Conservation (phyloP, 2,888 invertebrate species). For the Calliscelio sp. region DNA sequence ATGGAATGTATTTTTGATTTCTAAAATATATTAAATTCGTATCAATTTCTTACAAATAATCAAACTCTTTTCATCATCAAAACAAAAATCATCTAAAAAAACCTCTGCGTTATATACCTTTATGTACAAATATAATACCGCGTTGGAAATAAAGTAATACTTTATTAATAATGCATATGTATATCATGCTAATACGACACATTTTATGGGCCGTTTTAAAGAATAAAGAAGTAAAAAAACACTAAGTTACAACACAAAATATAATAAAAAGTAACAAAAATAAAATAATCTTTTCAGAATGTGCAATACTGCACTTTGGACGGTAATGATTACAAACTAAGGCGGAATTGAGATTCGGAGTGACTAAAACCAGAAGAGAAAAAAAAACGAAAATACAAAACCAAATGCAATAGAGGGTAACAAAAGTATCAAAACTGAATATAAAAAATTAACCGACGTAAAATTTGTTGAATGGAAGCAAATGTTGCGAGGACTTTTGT, state of each 20-base stretch:
- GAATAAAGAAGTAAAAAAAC: constrained; percentile 45
- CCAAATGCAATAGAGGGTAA: constrained; percentile 24
- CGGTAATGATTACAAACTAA: constrained; percentile 84
- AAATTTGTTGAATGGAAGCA: constrained; percentile 42
- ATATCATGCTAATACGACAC: constrained; percentile 46
- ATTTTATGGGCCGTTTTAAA: constrained; percentile 32
- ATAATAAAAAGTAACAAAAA: constrained; percentile 73
- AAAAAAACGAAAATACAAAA: constrained; percentile 43
- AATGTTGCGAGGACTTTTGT: background rate
- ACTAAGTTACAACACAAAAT: constrained; percentile 61
- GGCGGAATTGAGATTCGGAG: constrained; percentile 77
- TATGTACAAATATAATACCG: constrained; percentile 49
- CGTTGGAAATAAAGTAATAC: constrained; percentile 40
- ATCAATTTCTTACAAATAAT: constrained; percentile 26
- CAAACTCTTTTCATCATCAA: background rate
- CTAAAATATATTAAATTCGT: constrained; percentile 42
- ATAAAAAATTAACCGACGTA: constrained; percentile 22
- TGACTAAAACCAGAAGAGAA: constrained; percentile 66
- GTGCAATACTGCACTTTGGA: constrained; percentile 84
- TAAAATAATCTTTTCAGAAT: constrained; percentile 77
- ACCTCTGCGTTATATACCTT: constrained; percentile 10
- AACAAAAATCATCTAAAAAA: background rate
- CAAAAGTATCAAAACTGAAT: too few species aligned
- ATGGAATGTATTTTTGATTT: constrained; percentile 30
- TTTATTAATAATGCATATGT: constrained; percentile 29